Base-by-base conservation (phyloP, 2,797 vertebrate genomes). In the Chrosomus eos region DNA sequence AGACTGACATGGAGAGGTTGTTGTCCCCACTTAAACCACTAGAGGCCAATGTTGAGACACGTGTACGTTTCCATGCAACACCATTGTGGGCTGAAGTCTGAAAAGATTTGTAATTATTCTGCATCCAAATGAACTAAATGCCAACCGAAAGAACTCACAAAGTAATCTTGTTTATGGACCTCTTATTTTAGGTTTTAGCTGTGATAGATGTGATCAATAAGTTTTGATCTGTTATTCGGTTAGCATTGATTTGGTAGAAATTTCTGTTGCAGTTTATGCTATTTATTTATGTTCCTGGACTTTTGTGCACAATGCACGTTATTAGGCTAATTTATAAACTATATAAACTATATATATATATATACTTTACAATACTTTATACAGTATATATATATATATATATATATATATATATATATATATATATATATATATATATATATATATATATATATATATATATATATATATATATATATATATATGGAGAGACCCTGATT, bases 1-100 rank as follows among this genome's bases (percentile, higher is more conserved):
- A 36, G 40, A 74, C 7, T 70, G 33, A 23, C 80, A 21, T 7
- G 36, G 4, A 58, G 48, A 66, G 55, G 23, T 11, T 51, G 23
- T 23, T 81, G 55, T 23, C 7, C 21, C 31, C 51, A 40, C 28
- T 38, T 68, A 14, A 23, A n/a, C 72, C 58, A 73, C 55, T 28
- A 85, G 80, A 68, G 83, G 86, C 13, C 74, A 78, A 28, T 82
- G 33, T 62, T 72, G 74, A 85, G 67, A 66, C 45, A 38, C 5
- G 3, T 26, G 40, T 26, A 45, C 7, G 8, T 71, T 16, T 45
- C 8, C 23, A 71, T 45, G 11, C 26, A 43, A 43, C 14, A 4
- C 23, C 23, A 7, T 71, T 71, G 68, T 68, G 33, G 38, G 36
- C 36, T n/a, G 21, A 68, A 68, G 21, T 36, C 18, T 36, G 9